Base-by-base conservation (phyloP, 2,113 vertebrate species). In the Saguinus imperator region DNA sequence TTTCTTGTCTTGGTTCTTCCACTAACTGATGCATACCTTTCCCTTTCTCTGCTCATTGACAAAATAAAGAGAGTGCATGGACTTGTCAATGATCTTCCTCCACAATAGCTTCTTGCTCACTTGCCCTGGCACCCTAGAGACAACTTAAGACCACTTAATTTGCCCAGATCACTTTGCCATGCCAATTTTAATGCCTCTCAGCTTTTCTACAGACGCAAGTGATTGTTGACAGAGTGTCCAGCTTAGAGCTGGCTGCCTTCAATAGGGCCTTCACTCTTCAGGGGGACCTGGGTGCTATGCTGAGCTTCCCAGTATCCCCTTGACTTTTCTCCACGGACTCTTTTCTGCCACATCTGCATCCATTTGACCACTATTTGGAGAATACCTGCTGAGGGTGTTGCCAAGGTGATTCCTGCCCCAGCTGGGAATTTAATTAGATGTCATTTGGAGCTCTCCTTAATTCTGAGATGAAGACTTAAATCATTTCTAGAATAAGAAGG, bases 21-120 rank as follows among this genome's bases (percentile, higher is more conserved):
- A 10, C 20, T 70, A 27, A 80, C 1, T 29, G 52, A 45, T 35
- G 7, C 1, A 5, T 1, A 3, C 4, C 0, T 40, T 75, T 21
- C 29, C 61, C 32, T 37, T 75, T 66, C 17, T 32, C 57, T 64
- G 7, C 7, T 37, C 12, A 16, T 79, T 55, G 64, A 16, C 29
- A 84, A 37, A 17, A 25, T 55, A 45, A 87, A 50, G 9, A 35
- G 1, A 6, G 1, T 40, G 3, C 11, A 55, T 6, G 27, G 25
- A 18, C 66, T 35, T 85, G 50, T 35, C 48, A 8, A 1, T 17
- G 35, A n/a, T 27, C 9, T 6, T n/a, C 7, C 21, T 48, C 18
- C 20, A 32, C 21, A 21, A 1, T 0, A 50, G 37, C 2, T 21
- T 45, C 52, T 64, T 55, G 21, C 8, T 61, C 6, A 6, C 10